Conservation (phyloP, 2,888 invertebrate species). For the Drosophila neoperkinsi region DNA sequence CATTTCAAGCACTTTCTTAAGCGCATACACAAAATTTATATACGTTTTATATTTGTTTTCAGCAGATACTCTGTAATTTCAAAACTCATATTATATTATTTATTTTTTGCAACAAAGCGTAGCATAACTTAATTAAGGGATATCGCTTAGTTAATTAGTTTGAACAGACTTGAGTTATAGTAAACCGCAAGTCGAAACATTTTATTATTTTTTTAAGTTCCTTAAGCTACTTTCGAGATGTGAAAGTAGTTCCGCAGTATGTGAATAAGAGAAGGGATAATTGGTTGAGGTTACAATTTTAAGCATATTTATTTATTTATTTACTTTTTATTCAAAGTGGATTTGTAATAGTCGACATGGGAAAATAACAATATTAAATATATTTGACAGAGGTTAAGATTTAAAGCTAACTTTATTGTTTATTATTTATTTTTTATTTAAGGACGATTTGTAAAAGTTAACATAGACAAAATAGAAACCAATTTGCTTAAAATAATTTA, state of each 20-base stretch:
- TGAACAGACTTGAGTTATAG: not conserved
- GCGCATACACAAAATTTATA: constrained; percentile 23
- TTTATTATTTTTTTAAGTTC: not conserved
- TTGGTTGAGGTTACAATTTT: not conserved
- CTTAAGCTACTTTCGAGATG: not conserved
- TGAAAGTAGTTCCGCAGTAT: not conserved
- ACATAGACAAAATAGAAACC: not conserved
- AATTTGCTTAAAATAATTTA: not conserved
- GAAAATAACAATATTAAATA: not conserved
- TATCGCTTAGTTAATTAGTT: not conserved
- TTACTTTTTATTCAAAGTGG: not conserved
- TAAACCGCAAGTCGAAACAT: not conserved
- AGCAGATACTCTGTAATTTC: constrained; percentile 24
- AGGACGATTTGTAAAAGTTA: not conserved
- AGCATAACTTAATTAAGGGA: not conserved
- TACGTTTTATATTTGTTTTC: constrained; percentile 6
- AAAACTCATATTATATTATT: not conserved
- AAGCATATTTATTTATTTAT: not conserved
- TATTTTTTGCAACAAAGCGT: not conserved
- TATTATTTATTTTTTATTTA: not conserved
- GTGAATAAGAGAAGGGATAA: not conserved
- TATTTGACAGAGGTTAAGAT: not conserved
- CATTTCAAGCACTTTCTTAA: constrained; percentile 60
- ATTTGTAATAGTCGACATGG: not conserved
- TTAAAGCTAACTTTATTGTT: not conserved